Evolutionary conservation across 2,888 invertebrate species (phyloP), one percentile per base, ranked within the genome.

Genomic region (Lasius platythorax): DNA sequence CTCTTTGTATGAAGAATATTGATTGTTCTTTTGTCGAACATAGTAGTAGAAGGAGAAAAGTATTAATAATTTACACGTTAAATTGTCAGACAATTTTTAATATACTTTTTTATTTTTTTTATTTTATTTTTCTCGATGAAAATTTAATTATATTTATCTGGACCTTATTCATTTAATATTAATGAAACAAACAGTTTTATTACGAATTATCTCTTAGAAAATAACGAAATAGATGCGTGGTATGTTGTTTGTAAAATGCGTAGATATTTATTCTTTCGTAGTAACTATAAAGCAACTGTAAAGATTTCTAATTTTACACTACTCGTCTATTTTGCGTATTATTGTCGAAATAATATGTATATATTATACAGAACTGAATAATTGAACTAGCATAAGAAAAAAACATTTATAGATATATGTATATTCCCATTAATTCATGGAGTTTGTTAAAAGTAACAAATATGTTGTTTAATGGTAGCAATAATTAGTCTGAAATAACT

Each of bases 351-450:
- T n/a, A 28, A 56, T 73, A 73, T 33, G 3, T 15, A 37, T 12
- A 33, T 8, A 53, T 70, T n/a, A 53, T 53, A n/a, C 53, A 53
- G 8, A 53, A 6, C 8, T 53, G 53, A 46, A 46, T 6, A 2
- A 58, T 28, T 4, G 8, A 61, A 40, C 28, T 46, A 61, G 23
- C 0, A 37, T 23, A 40, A 12, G 40, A 61, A 43, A 63, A 53
- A 28, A 46, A 12, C 28, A 68, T 46, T 23, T 23, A 50, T n/a
- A 23, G 12, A 53, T n/a, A 58, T 61, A n/a, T 37, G 43, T n/a
- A 75, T 88, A 91, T 90, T 91, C 91, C 89, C 89, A 74, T 91
- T 90, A 90, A 91, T 75, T 83, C 87, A 89, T 86, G 85, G 56
- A 85, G 58, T 91, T 64, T 86, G 75, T 85, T 86, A 83, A 83